Base-by-base conservation (phyloP, 2,113 vertebrate genomes). In the Taurulus bubalis region DNA sequence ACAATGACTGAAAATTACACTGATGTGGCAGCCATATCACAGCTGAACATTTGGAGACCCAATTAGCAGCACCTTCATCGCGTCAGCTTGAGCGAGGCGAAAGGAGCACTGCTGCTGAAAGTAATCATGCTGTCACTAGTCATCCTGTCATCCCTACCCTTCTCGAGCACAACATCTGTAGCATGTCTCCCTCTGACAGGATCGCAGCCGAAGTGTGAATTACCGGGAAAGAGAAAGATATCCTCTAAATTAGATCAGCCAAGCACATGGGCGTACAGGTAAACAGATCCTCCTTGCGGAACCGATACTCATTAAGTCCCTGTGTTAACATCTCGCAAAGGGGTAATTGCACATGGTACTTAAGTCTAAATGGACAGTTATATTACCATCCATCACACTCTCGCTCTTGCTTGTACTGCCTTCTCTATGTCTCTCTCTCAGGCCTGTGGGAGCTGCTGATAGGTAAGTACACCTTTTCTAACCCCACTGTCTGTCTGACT, bases 111-210 rank as follows among this genome's bases (percentile, higher is more conserved):
- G 80, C 86, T 71, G 88, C 84, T 64, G 78, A 81, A 90, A 86
- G 84, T 89, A 93, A 95, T 93, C 85, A 92, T 78, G 87, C 87
- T 87, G 88, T 94, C 93, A 91, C 87, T 82, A 85, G 85, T 92
- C 90, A 89, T 93, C 86, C 86, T 90, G 89, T 94, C 91, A 90
- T 62, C 68, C 80, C 15, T 45, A 83, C 86, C 34, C 1, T 45
- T 45, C 42, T 87, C 68, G 58, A 83, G 78, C 59, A 38, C 82
- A 93, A 89, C 93, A 94, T 93, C 93, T 94, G 91, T 67, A 89
- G 82, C 85, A 66, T 20, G 90, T 93, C 88, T 90, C 83, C 69
- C 60, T 84, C 77, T 92, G 92, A 94, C 90, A 90, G 82, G 69
- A 63, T 75, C 11, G 3, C 71, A 26, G 83, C 77, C 67, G 59